Evolutionary conservation across 2,888 invertebrate species (phyloP).

Genomic region (Podotricha telesiphe): DNA sequence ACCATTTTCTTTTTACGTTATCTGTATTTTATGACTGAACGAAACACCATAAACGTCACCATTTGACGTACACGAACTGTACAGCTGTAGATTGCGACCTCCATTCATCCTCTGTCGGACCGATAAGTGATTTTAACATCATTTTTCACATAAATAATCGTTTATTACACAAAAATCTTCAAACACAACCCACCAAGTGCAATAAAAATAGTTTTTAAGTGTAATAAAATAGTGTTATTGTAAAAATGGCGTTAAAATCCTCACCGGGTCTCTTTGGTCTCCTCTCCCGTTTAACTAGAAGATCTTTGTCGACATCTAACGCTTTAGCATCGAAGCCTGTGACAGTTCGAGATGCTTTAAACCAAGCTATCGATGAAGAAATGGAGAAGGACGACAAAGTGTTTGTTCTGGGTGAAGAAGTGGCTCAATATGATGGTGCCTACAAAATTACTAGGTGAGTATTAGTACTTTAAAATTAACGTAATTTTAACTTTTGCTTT

Average conservation of each 20-base stretch:
- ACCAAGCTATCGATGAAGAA: slow-evolving; percentile 98
- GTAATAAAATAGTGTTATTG: slow-evolving; percentile 47
- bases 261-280: slow-evolving; percentile 68
- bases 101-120: slow-evolving; percentile 76
- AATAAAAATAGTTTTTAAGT: slow-evolving; percentile 51
- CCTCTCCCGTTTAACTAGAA: slow-evolving; percentile 63
- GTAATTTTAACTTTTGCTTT: background rate
- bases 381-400: slow-evolving; percentile 96
- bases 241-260: slow-evolving; percentile 79
- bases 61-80: slow-evolving; percentile 28
- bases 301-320: slow-evolving; percentile 72
- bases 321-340: slow-evolving; percentile 85
- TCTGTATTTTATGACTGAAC: slow-evolving; percentile 7
- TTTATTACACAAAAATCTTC: slow-evolving; percentile 51
- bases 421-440: slow-evolving; percentile 99
- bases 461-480: slow-evolving; percentile 29
- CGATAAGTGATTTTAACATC: slow-evolving; percentile 57
- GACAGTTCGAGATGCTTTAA: slow-evolving; percentile 98
- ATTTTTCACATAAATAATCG: slow-evolving; percentile 58
- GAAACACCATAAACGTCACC: slow-evolving; percentile 14
- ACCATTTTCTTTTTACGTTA: background rate
- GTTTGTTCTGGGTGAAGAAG: slow-evolving; percentile 97
- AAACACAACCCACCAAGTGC: slow-evolving; percentile 50
- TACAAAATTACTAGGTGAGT: slow-evolving; percentile 94
- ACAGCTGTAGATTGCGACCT: slow-evolving; percentile 62